These are phyloP conservation scores for Zapus hudsonius DNA, from an alignment of 2,113 vertebrate species.

Conservation along the genomic window DNA sequence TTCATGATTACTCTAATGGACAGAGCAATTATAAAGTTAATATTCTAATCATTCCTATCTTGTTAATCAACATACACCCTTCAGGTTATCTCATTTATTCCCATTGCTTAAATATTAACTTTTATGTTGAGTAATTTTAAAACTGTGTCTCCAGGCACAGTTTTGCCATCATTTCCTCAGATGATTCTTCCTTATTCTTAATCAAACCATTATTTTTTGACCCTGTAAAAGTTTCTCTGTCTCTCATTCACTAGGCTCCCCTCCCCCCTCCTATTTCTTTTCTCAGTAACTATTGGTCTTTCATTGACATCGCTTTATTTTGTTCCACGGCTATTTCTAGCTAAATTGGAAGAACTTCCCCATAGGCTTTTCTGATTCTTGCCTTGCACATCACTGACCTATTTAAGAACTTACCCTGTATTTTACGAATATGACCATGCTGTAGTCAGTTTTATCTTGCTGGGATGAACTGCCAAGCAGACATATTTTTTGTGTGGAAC, in stretches of 20 bases:
- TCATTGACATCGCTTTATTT: background rate
- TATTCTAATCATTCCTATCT: background rate
- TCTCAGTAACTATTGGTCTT: background rate
- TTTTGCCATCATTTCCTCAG: background rate
- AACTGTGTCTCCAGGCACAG: background rate
- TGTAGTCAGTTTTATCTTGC: too few relatives aligned
- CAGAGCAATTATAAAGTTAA: background rate
- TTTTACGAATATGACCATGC: too few relatives aligned
- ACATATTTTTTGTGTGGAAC: too few relatives aligned
- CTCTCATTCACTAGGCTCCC: background rate
- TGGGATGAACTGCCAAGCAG: too few relatives aligned
- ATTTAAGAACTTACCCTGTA: background rate
- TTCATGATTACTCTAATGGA: background rate
- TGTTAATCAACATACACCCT: background rate
- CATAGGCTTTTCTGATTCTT: background rate
- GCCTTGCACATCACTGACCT: background rate
- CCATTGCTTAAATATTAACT: background rate
- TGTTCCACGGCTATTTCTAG: background rate
- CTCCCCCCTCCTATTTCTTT: background rate
- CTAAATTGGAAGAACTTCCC: background rate
- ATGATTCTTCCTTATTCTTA: background rate
- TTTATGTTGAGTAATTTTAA: background rate
- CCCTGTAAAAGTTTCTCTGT: rapidly evolving
- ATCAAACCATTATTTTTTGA: background rate
- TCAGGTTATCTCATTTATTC: background rate